Evolutionary conservation across 2,113 vertebrate genomes (phyloP), one percentile per base, ranked within the genome.

Genomic region (Alces alces): DNA sequence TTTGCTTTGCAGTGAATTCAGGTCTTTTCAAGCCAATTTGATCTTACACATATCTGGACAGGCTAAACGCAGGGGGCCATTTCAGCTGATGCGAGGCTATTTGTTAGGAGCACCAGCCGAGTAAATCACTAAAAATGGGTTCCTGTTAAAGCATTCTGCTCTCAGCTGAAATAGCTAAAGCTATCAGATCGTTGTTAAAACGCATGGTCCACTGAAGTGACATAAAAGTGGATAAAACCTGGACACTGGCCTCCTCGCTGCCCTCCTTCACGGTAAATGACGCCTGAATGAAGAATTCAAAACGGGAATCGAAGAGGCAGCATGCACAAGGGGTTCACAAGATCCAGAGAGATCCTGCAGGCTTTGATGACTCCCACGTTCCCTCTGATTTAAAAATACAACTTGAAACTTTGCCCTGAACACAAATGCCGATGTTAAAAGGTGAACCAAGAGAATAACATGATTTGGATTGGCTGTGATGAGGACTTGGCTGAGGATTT

Each of bases 311-410:
- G 6, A 8, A 17, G 13, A 52, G 45, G 14, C 0, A n/a, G 6
- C 2, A 0, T 5, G 3, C 27, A 7, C 1, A 3, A 60, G 39
- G 16, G 60, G 55, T 33, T 15, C 15, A 0, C 1, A 39, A 52
- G 45, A 25, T 14, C 16, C 3, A 58, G 80, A n/a, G 73, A 30
- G 86, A 66, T 14, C 13, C 70, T 4, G 27, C 13, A 76, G 57
- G n/a, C 39, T 60, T 21, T 39, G 1, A 3, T 0, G 4, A 50
- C 33, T 10, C 64, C 70, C 17, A 4, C 3, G 6, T 70, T 84
- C 13, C 47, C 73, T 70, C 8, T 28, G 12, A 80, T 57, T 92
- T 80, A 64, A 64, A 95, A 50, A 57, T 1, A 45, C 10, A 78
- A n/a, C 82, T 61, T 73, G 61, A 45, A 79, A 54, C 61, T 90